These are phyloP conservation scores for Nasonia vitripennis DNA, from an alignment of 1,140 invertebrate species.

Conservation along the genomic window DNA sequence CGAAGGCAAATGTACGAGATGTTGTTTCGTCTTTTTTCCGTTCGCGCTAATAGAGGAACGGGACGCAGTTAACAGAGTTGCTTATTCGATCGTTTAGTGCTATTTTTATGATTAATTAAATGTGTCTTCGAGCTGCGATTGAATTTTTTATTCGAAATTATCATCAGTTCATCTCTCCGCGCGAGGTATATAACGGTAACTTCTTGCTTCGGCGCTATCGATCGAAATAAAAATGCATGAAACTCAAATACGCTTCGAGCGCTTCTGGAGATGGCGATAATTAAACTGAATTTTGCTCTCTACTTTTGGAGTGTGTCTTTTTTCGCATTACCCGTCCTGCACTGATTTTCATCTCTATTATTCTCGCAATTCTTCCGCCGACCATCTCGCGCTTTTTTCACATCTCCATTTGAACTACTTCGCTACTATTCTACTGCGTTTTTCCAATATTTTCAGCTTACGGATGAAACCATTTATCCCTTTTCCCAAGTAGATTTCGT, in stretches of 20 bases:
- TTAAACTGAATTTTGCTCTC: neutral
- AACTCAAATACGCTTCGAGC: neutral
- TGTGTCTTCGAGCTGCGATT: too few species aligned
- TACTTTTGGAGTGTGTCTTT: neutral
- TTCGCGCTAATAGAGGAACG: too few species aligned
- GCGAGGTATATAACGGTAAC: too few species aligned
- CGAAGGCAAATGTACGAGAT: neutral
- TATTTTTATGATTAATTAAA: too few species aligned
- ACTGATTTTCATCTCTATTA: constrained; percentile 26
- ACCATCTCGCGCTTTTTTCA: neutral
- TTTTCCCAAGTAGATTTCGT: neutral
- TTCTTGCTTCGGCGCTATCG: neutral
- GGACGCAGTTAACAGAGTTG: too few species aligned
- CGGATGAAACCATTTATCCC: neutral
- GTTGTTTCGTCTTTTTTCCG: neutral
- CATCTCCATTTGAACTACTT: neutral
- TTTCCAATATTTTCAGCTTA: neutral
- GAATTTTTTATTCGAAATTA: too few species aligned
- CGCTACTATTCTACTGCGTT: neutral
- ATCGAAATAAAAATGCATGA: neutral
- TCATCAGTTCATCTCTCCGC: too few species aligned
- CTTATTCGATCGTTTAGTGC: too few species aligned
- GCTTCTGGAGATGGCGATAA: neutral
- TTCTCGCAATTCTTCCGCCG: constrained; percentile 1
- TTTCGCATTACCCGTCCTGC: neutral